Evolutionary conservation across 2,797 vertebrate genomes (phyloP), one percentile per base, ranked within the genome.

Genomic region (Sebastolobus altivelis): DNA sequence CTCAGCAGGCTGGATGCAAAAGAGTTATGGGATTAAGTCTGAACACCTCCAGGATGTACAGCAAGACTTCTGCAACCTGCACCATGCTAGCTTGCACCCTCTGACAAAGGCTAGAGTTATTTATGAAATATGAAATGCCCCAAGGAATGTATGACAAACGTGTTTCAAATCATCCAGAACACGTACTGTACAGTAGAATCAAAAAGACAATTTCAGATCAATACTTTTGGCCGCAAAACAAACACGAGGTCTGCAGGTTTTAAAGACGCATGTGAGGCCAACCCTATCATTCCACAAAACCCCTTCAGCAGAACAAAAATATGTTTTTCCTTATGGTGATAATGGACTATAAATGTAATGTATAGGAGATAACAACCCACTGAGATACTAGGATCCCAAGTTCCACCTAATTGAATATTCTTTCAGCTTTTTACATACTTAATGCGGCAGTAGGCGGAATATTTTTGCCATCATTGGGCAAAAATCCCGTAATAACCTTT

Each of bases 41-140:
- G 72, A n/a, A 62, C 33, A 49, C 25, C 25, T 80, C 56, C 37
- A 40, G 61, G 62, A 67, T 8, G 66, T 71, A n/a, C 13, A 43
- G 27, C 22, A 13, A 0, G 4, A 65, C 49, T 14, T 37, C 27
- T 71, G 40, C 16, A 60, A 54, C 49, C 49, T 25, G 25, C 25
- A 16, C 4, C 8, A 16, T 0, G 13, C 13, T 10, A 13, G 29
- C 27, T 22, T n/a, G 35, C 3, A 20, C 25, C 38, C 13, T 63
- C 14, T 49, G 1, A 9, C 68, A 68, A 65, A 14, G 46, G 13
- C n/a, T 35, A 5, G 25, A 46, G 49, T 31, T 27, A 13, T 60
- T 60, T 16, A 25, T 22, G 29, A 49, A 22, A 61, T 60, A 62
- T 49, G 6, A 72, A 54, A 31, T 46, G 55, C 10, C 10, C 35